phyloP scores from a whole-genome alignment of 1,140 invertebrate species.

The Drosophila parvula region DNA sequence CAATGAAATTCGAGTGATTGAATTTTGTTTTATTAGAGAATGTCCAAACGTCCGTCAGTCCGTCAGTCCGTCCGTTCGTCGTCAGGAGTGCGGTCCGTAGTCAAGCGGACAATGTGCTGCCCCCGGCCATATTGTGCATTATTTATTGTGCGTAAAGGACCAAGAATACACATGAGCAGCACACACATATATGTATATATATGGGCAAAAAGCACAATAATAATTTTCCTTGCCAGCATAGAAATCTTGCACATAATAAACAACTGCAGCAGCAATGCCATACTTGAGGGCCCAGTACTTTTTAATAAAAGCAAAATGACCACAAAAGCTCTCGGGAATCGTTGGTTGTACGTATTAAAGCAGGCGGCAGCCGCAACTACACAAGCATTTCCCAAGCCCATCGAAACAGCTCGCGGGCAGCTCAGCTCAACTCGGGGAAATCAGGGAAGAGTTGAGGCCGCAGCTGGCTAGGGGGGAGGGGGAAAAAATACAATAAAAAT shows the following conservation, averaged over 20 bases:
- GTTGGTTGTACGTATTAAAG: slow-evolving; percentile 74
- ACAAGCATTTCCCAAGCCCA: slow-evolving; percentile 50
- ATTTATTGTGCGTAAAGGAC: slow-evolving; percentile 52
- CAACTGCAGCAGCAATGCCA: slow-evolving; percentile 63
- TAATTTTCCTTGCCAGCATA: slow-evolving; percentile 48
- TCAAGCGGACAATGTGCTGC: slow-evolving; percentile 40
- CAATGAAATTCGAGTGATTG: slow-evolving; percentile 56
- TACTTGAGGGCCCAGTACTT: slow-evolving; percentile 42
- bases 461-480: slow-evolving; percentile 27
- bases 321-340: slow-evolving; percentile 64
- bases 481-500: slow-evolving; percentile 79
- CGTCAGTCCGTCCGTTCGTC: neutral
- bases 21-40: slow-evolving; percentile 58
- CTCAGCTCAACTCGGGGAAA: slow-evolving; percentile 8
- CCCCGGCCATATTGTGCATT: slow-evolving; percentile 49
- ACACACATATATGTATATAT: slow-evolving; percentile 32
- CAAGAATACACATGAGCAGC: slow-evolving; percentile 25
- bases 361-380: slow-evolving; percentile 16
- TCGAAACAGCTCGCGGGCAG: slow-evolving; percentile 22
- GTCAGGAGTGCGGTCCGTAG: slow-evolving; percentile 8
- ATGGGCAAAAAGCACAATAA: slow-evolving; percentile 53
- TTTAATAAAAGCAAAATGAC: slow-evolving; percentile 79
- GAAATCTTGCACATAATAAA: slow-evolving; percentile 79
- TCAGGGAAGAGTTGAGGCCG: neutral
- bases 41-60: slow-evolving; percentile 14